Percentiles rank a stretch among this genome's conserved stretches.
These are phyloP conservation scores for Lepilemur septentrionalis DNA, from an alignment of 2,797 vertebrate genomes.

Conservation along the genomic window DNA sequence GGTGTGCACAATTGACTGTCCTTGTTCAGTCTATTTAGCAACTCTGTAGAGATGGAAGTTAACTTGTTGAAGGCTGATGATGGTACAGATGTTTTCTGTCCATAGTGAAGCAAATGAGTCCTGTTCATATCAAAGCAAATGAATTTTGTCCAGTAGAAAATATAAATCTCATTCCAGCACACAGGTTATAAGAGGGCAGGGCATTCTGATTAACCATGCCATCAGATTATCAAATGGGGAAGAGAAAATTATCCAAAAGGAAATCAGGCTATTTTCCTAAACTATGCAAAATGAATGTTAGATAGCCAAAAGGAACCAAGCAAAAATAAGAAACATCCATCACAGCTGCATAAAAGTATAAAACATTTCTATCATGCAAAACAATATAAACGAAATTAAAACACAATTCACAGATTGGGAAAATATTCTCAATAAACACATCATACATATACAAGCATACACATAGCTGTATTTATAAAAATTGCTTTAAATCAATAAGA, in stretches of 20 bases:
- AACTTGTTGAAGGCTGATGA: not conserved
- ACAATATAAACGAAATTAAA: not conserved
- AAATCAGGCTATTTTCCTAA: not conserved
- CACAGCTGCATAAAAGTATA: not conserved
- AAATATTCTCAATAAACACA: not conserved
- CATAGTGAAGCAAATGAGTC: not conserved
- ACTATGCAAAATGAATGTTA: not conserved
- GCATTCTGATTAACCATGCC: not conserved
- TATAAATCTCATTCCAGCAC: not conserved
- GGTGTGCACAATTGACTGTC: not conserved
- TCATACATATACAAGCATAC: not conserved
- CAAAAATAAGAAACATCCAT: not conserved
- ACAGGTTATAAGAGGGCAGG: not conserved
- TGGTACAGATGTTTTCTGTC: not conserved
- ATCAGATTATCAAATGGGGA: not conserved
- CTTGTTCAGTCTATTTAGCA: not conserved
- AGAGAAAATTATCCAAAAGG: not conserved
- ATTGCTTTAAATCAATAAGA: not conserved
- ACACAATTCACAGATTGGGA: not conserved
- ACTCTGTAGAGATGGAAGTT: not conserved
- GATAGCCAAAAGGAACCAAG: not conserved
- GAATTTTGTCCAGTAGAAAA: not conserved
- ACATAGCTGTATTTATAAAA: not conserved
- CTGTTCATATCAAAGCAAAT: not conserved
- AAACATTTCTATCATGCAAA: not conserved